These are phyloP conservation scores for Aphrocallistes beatrix DNA, from an alignment of 37 sponge, comb jelly and placozoan species.

Conservation along the genomic window DNA sequence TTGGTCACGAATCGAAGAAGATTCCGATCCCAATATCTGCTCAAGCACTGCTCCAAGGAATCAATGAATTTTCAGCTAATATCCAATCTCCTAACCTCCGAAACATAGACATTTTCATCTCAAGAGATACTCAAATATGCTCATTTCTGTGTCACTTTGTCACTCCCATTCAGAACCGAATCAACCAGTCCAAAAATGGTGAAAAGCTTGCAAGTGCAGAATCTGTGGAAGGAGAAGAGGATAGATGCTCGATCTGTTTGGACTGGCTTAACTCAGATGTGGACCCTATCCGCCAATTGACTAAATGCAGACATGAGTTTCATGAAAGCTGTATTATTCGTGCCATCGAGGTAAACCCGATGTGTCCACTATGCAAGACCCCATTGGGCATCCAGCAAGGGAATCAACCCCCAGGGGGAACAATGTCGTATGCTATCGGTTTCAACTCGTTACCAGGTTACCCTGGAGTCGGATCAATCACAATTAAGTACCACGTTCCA, in stretches of 20 bases:
- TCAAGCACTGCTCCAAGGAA: neutral
- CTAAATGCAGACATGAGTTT: neutral
- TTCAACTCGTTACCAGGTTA: conserved; percentile 47
- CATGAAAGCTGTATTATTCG: neutral
- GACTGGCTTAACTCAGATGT: neutral
- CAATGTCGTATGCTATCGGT: neutral
- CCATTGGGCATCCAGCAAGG: neutral
- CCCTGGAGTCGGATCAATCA: conserved; percentile 27
- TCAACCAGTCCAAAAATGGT: neutral
- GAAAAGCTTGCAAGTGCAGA: neutral
- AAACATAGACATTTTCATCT: neutral
- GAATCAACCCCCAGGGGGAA: neutral
- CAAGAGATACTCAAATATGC: neutral
- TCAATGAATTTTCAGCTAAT: neutral
- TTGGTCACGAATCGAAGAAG: neutral
- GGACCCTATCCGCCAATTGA: neutral
- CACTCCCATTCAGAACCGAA: neutral
- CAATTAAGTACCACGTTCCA: conserved; percentile 47
- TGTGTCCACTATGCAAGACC: neutral
- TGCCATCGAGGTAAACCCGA: neutral
- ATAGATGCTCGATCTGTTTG: neutral
- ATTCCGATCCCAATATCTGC: neutral
- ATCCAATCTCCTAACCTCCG: neutral
- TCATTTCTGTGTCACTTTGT: neutral
- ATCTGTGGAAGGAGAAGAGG: neutral